phyloP scores from a whole-genome alignment of 2,113 vertebrate genomes.

The Antennarius striatus region DNA sequence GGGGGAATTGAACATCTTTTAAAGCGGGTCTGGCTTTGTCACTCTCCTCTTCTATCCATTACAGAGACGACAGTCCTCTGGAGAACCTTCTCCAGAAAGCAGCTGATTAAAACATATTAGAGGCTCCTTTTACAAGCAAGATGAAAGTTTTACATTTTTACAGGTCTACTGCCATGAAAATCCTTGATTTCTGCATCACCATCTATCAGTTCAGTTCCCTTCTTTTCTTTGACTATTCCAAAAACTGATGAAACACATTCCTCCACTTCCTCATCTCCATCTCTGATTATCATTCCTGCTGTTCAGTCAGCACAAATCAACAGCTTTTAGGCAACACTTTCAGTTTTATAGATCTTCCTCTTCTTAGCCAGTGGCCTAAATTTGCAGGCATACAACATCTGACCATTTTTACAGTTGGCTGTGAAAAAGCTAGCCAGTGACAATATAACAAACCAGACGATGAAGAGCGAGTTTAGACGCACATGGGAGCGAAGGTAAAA shows the following conservation, averaged over 20 bases:
- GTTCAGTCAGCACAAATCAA: too few relatives aligned
- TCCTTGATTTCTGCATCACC: slow-evolving; percentile 11
- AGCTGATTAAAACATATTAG: slow-evolving; percentile 59
- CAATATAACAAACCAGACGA: too few relatives aligned
- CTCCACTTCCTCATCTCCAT: neutral
- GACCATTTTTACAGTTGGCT: too few relatives aligned
- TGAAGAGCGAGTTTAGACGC: neutral
- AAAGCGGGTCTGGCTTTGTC: slow-evolving; percentile 72
- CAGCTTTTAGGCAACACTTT: too few relatives aligned
- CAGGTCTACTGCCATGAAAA: slow-evolving; percentile 2
- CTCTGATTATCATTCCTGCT: slow-evolving; percentile 3
- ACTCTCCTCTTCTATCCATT: slow-evolving; percentile 70
- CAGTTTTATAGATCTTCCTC: too few relatives aligned
- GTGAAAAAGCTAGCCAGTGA: too few relatives aligned
- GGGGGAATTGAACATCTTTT: slow-evolving; percentile 71
- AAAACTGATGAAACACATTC: neutral
- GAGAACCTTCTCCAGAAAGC: slow-evolving; percentile 45
- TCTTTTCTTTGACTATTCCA: neutral
- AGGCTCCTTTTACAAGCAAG: slow-evolving; percentile 30
- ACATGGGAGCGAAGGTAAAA: neutral
- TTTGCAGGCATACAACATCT: too few relatives aligned
- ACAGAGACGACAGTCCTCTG: slow-evolving; percentile 52
- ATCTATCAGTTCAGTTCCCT: neutral
- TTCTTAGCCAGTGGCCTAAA: too few relatives aligned
- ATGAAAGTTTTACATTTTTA: slow-evolving; percentile 40